Evolutionary conservation across 2,888 invertebrate species (phyloP).

Genomic region (Spisula subtruncata): DNA sequence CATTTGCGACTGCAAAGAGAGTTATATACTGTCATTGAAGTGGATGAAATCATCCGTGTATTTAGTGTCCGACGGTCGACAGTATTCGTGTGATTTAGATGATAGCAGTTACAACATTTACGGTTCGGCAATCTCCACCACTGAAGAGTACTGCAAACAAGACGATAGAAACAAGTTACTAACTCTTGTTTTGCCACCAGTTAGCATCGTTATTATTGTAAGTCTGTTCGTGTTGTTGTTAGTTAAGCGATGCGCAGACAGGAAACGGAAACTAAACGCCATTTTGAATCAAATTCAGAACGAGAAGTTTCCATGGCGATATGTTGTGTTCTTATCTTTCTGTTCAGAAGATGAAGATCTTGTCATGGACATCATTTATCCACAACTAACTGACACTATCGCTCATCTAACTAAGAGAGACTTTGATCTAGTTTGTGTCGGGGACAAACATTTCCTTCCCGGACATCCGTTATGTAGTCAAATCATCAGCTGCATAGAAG

Average conservation of each 20-base stretch:
- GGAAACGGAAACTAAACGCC: not conserved
- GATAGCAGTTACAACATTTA: conserved; percentile 5
- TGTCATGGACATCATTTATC: too few relatives aligned
- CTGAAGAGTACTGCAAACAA: not conserved
- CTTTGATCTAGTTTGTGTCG: too few relatives aligned
- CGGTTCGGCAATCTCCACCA: not conserved
- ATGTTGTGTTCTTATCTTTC: too few relatives aligned
- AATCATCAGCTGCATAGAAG: too few relatives aligned
- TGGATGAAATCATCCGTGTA: not conserved
- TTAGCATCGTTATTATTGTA: not conserved
- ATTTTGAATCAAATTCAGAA: conserved; percentile 4
- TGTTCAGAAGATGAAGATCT: too few relatives aligned
- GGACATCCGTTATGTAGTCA: too few relatives aligned
- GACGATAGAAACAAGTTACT: not conserved
- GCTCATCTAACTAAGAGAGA: too few relatives aligned
- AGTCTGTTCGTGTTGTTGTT: not conserved
- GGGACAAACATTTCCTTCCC: too few relatives aligned
- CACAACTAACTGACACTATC: too few relatives aligned
- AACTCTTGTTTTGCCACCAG: not conserved
- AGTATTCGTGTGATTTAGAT: conserved; percentile 1
- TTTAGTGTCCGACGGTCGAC: not conserved
- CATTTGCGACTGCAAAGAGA: not conserved
- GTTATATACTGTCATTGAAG: not conserved
- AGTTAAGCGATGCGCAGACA: too few relatives aligned
- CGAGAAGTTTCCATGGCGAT: too few relatives aligned